Conservation (phyloP, 2,797 vertebrate genomes). For the Sebastes alutus region DNA sequence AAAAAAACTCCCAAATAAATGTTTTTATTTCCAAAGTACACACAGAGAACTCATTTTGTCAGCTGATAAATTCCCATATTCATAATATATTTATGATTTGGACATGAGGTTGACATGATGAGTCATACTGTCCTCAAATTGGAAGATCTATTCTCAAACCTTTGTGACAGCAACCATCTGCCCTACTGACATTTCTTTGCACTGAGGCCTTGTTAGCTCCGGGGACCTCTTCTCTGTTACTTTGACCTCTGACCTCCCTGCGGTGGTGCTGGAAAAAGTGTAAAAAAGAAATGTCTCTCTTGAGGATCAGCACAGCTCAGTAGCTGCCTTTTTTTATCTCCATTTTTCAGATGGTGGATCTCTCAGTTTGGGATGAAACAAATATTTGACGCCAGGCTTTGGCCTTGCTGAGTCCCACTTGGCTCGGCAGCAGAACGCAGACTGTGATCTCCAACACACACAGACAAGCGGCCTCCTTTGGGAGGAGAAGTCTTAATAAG, state of each 20-base stretch:
- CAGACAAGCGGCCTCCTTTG: slow-evolving; percentile 18
- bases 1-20: not conserved
- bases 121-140: not conserved
- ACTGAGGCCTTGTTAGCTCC: not conserved
- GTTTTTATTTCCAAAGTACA: not conserved
- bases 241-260: slow-evolving; percentile 3
- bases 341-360: slow-evolving; percentile 20
- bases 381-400: slow-evolving; percentile 29
- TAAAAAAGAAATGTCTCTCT: slow-evolving; percentile 9
- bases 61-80: not conserved
- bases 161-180: not conserved
- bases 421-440: slow-evolving; percentile 25
- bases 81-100: not conserved
- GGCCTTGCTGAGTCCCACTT: slow-evolving; percentile 17
- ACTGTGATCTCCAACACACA: slow-evolving; percentile 30
- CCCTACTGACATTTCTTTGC: not conserved
- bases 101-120: not conserved
- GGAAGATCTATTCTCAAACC: not conserved
- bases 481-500: slow-evolving; percentile 46
- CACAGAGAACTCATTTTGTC: not conserved
- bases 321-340: not conserved
- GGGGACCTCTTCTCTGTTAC: not conserved
- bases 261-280: not conserved
- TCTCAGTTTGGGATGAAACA: slow-evolving; percentile 38
- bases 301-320: not conserved